Percentiles rank a stretch among this genome's conserved stretches.
These are phyloP conservation scores for Dascillus cervinus DNA, from an alignment of 2,888 invertebrate genomes.

Conservation along the genomic window DNA sequence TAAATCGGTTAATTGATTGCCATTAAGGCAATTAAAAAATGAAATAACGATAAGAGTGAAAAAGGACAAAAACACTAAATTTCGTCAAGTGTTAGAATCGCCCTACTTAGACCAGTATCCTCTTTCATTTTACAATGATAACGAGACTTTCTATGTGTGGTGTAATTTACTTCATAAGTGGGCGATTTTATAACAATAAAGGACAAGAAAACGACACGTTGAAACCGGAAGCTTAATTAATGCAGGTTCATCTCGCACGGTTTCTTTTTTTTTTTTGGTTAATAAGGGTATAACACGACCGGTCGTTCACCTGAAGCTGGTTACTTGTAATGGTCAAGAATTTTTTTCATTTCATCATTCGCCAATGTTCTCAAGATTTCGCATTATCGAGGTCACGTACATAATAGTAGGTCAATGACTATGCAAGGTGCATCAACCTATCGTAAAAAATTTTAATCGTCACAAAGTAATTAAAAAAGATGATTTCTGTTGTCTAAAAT, in stretches of 20 bases:
- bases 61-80: no score
- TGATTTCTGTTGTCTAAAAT: no score
- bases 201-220: no score
- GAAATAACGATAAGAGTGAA: no score
- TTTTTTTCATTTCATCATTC: conserved; percentile 1
- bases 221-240: conserved; percentile 8
- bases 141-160: conserved; percentile 21
- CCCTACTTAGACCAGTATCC: no score
- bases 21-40: no score
- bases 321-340: no score
- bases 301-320: conserved; percentile 9
- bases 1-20: no score
- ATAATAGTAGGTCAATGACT: conserved; percentile 20
- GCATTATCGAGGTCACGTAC: conserved; percentile 22
- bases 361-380: conserved; percentile 11
- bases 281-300: conserved; percentile 3
- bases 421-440: conserved; percentile 17
- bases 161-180: conserved; percentile 14
- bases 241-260: conserved; percentile 1
- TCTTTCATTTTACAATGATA: no score
- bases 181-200: conserved; percentile 13
- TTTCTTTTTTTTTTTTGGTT: not conserved
- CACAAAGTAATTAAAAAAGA: no score
- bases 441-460: no score
- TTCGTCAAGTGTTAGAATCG: no score